A percentile compares a stretch with the other conserved stretches of the same genome.
Evolutionary conservation across 2,113 vertebrate genomes (phyloP).

Genomic region (Rhinogobius similis): DNA sequence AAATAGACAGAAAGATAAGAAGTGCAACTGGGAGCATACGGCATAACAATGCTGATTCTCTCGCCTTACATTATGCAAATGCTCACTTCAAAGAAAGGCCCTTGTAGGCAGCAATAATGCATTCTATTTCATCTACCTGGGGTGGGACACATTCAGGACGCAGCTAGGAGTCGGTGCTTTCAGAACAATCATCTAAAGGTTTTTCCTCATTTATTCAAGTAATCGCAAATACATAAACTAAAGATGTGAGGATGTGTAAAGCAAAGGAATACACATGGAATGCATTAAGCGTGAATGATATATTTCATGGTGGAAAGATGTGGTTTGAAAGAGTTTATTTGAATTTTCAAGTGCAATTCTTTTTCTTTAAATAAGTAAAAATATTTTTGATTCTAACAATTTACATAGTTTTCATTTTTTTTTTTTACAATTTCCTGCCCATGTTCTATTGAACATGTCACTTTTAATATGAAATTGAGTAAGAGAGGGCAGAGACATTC

Average conservation of each 20-base stretch:
- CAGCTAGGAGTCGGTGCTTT: conserved; percentile 29
- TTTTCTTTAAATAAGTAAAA: not conserved
- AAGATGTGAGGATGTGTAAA: not conserved
- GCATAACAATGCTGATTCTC: conserved; percentile 68
- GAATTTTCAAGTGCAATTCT: not conserved
- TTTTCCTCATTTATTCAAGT: conserved; percentile 24
- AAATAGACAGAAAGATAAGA: conserved; percentile 34
- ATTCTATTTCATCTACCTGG: conserved; percentile 76
- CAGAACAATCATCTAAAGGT: conserved; percentile 21
- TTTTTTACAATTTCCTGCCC: no score
- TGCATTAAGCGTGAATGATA: not conserved
- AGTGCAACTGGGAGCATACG: conserved; percentile 46
- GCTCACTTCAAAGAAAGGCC: conserved; percentile 71
- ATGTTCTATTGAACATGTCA: not conserved
- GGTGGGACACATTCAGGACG: conserved; percentile 49
- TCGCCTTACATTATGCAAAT: conserved; percentile 72
- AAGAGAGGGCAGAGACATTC: not conserved
- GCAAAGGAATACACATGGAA: not conserved
- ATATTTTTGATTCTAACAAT: not conserved
- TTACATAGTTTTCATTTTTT: no score
- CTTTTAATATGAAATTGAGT: not conserved
- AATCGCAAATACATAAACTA: conserved; percentile 5
- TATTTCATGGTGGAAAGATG: not conserved
- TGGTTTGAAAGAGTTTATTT: not conserved
- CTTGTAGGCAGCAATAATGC: conserved; percentile 67